Base-by-base conservation (phyloP, 2,113 vertebrate species). In the Corapipo altera region DNA sequence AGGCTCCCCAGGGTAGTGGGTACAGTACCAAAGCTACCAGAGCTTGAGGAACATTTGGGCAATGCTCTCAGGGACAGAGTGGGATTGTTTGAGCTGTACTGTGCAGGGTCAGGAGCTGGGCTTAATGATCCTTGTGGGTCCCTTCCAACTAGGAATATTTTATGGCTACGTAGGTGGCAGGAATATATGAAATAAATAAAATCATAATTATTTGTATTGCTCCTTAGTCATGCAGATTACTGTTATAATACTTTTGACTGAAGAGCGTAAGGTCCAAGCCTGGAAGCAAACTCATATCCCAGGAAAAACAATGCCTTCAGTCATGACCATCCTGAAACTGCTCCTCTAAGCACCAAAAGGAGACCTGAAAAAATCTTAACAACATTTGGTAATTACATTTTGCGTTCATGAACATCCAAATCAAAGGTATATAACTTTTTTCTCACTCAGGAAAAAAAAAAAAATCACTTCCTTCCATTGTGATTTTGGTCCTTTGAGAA, bases 21-120 rank as follows among this genome's bases (percentile, higher is more conserved):
- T 15, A 39, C 1, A 0, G 13, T 13, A 16, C 17, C 3, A 1
- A 69, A 54, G 46, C 46, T 82, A 28, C 3, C n/a, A 89, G 61
- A 75, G 11, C 28, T 54, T 28, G 55, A 41, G 14, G 9, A 39
- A 24, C 0, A 0, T 28, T 46, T 75, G n/a, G 28, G 8, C 24
- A 41, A 1, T 0, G 1, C 24, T 55, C 24, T 19, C 12, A 75
- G 33, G n/a, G 6, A 48, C 24, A 62, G 10, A 30, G 3, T 48
- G n/a, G 48, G 11, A 19, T 35, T 41, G 4, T 43, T 6, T 18
- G 24, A 15, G 11, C 7, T 7, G 16, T 9, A 21, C n/a, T 75
- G 11, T 48, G 70, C 7, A 41, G 24, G 5, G 20, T 0, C 30
- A 61, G 30, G n/a, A 7, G 14, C 1, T 54, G 62, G 14, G 14